phyloP scores from a whole-genome alignment of 1,140 invertebrate species.

The Dendrolimus kikuchii region DNA sequence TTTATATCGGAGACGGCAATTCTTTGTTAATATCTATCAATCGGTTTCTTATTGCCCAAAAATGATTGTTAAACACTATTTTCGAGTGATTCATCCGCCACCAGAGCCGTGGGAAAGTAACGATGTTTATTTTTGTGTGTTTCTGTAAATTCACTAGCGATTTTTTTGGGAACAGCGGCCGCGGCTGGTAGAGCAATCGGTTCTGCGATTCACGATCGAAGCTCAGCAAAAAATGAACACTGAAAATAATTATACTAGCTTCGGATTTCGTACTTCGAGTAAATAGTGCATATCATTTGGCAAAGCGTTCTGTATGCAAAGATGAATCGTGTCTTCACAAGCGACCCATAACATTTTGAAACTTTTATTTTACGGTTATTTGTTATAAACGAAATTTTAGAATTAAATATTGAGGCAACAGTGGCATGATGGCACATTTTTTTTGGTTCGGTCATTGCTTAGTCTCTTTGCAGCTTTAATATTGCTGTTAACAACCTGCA shows the following conservation, averaged over 20 bases:
- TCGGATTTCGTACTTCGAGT: conserved; percentile 36
- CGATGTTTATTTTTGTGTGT: conserved; percentile 30
- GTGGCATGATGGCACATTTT: conserved; percentile 10
- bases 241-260: conserved; percentile 34
- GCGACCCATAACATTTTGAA: conserved; percentile 21
- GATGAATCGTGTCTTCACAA: conserved; percentile 19
- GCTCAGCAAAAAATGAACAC: conserved; percentile 24
- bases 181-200: conserved; percentile 38
- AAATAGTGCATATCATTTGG: conserved; percentile 42
- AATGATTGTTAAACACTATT: conserved; percentile 19
- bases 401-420: conserved; percentile 17
- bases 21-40: conserved; percentile 1
- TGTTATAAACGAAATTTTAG: conserved; percentile 15
- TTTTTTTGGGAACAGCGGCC: conserved; percentile 43
- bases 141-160: conserved; percentile 28
- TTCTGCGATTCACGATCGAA: conserved; percentile 38
- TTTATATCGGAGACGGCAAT: too few species aligned
- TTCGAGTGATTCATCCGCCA: conserved; percentile 15
- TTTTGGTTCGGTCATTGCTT: neutral
- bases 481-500: too few species aligned
- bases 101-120: conserved; percentile 40
- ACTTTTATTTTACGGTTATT: conserved; percentile 28
- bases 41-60: conserved; percentile 19
- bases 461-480: too few species aligned
- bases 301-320: conserved; percentile 27